Conservation (phyloP, 2,113 vertebrate species). For the Barnardius zonarius region DNA sequence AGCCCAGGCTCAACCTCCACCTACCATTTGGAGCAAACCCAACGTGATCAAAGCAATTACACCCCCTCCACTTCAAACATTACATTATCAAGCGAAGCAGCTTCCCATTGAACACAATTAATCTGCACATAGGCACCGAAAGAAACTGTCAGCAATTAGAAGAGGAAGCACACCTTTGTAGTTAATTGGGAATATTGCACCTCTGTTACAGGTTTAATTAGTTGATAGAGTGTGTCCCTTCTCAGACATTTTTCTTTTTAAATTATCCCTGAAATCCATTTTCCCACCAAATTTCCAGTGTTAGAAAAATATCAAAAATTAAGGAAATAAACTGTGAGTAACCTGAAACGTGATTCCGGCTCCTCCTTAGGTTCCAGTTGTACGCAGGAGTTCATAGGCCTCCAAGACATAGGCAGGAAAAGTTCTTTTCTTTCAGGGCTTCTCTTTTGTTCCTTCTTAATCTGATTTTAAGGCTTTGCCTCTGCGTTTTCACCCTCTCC, state of each 20-base stretch:
- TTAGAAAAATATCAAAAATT: neutral
- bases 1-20: neutral
- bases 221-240: conserved; percentile 37
- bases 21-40: neutral
- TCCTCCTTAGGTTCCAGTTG: neutral
- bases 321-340: neutral
- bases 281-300: too few species aligned
- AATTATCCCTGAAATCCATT: neutral
- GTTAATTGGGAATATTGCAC: conserved; percentile 58
- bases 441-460: neutral
- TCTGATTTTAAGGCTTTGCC: conserved; percentile 32
- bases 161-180: conserved; percentile 38
- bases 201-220: conserved; percentile 52
- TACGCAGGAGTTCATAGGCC: neutral
- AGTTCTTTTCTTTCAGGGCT: neutral
- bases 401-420: neutral
- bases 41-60: conserved; percentile 42
- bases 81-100: conserved; percentile 31
- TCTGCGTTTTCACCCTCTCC: conserved; percentile 4
- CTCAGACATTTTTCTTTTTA: conserved; percentile 13
- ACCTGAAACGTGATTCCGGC: neutral
- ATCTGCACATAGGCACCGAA: conserved; percentile 23
- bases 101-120: conserved; percentile 43
- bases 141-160: conserved; percentile 62
- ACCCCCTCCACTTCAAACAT: conserved; percentile 44